phyloP scores from a whole-genome alignment of 2,113 vertebrate species.

The Phocoena sinus region DNA sequence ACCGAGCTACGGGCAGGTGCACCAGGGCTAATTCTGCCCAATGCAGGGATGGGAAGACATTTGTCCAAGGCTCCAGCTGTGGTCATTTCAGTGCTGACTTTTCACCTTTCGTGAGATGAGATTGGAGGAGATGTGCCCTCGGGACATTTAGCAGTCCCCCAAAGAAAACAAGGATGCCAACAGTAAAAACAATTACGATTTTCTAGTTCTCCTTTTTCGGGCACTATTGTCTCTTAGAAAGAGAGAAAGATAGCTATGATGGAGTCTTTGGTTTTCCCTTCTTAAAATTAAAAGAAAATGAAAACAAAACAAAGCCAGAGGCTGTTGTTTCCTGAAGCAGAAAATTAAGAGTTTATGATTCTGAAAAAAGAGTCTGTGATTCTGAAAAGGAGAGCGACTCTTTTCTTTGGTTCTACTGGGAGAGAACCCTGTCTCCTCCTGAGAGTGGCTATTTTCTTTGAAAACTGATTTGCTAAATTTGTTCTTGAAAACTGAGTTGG shows the following conservation, averaged over 20 bases:
- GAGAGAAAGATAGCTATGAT: background rate
- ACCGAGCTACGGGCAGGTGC: rapidly evolving
- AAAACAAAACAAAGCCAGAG: background rate
- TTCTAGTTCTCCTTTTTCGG: background rate
- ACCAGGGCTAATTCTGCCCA: rapidly evolving
- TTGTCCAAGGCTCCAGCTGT: rapidly evolving
- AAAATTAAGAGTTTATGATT: background rate
- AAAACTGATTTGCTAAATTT: rapidly evolving
- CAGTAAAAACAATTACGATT: background rate
- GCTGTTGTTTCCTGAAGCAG: background rate
- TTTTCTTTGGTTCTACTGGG: too few species aligned
- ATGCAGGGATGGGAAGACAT: rapidly evolving
- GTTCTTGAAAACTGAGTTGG: background rate
- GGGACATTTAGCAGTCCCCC: background rate
- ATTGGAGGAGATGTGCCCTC: rapidly evolving
- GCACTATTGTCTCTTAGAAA: background rate
- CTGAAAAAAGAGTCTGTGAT: rapidly evolving
- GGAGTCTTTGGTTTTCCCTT: background rate
- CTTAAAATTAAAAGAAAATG: background rate
- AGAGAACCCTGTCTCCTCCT: rapidly evolving
- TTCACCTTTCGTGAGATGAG: background rate
- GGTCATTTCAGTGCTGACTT: background rate
- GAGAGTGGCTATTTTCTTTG: background rate
- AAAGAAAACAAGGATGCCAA: rapidly evolving
- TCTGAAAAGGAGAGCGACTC: background rate